Base-by-base conservation (phyloP, 92 coral and sea anemone species). In the Desmophyllum pertusum region DNA sequence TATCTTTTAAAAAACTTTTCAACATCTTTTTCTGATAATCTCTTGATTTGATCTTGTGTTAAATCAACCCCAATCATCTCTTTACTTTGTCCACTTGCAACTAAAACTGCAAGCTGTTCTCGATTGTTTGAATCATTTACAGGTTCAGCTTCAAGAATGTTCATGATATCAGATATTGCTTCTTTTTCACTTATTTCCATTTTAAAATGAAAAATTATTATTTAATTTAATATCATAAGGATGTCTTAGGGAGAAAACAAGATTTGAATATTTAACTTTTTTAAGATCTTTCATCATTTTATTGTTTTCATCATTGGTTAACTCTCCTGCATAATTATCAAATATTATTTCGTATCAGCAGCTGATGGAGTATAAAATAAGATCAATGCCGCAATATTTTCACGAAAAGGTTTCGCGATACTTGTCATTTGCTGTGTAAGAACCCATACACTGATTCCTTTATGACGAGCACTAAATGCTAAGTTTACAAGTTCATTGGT, bases 371-470 rank as follows among this genome's bases (percentile, higher is more conserved):
- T 63, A 15, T 79, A 79, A 31, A 64, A 63, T 2, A 43, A 6
- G 7, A 61, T 55, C 7, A 79, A 53, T 25, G 0, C 50, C 9
- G 74, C 83, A 3, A 79, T 53, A 51, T 79, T 78, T 36, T 78
- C 53, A 3, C 53, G 13, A 9, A 19, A 64, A 15, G 83, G 83
- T 30, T 79, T 79, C 0, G 77, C 36, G 21, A 80, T 80, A 36
- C 85, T 80, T 1, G 75, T 67, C 19, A 80, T 39, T 35, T 67
- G 85, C 57, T 80, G 76, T 0, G 77, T 80, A 2, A 68, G 13
- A 3, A 80, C 85, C 85, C 85, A 80, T 10, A 80, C 65, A 31
- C 61, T 40, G 25, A 80, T 66, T n/a, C 84, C 76, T 2, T 35
- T 51, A 33, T 65, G 76, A 0, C 76, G 2, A 9, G 76, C 76